phyloP scores from a whole-genome alignment of 2,113 vertebrate genomes.

The Vulpes vulpes region DNA sequence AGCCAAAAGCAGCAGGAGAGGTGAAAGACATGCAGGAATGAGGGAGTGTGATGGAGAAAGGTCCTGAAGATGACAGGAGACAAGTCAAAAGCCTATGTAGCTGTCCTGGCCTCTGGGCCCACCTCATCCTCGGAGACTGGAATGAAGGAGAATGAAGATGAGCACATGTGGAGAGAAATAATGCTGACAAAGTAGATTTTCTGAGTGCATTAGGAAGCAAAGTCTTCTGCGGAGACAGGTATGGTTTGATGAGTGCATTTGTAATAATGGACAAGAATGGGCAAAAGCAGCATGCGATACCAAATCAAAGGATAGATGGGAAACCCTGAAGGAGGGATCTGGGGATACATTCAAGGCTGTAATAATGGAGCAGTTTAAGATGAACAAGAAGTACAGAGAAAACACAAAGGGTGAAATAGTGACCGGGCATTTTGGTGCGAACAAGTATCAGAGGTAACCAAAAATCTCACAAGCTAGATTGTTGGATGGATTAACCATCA shows the following conservation, averaged over 20 bases:
- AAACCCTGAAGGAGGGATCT: background rate
- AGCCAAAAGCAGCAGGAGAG: background rate
- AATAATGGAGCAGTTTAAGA: background rate
- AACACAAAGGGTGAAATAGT: background rate
- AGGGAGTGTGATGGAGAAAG: background rate
- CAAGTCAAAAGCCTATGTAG: background rate
- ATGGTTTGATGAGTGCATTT: background rate
- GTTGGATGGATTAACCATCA: background rate
- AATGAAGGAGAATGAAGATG: background rate
- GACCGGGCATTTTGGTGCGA: background rate
- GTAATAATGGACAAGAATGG: background rate
- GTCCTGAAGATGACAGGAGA: background rate
- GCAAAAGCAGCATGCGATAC: background rate
- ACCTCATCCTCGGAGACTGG: background rate
- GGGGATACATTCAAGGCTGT: background rate
- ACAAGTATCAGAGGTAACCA: background rate
- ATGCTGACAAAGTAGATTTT: background rate
- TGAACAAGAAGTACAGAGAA: background rate
- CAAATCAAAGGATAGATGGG: background rate
- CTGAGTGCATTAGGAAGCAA: background rate
- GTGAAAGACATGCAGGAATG: background rate
- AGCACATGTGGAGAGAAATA: background rate
- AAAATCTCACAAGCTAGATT: background rate
- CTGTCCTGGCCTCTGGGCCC: background rate
- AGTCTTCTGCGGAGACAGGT: background rate